Conservation (phyloP, 2,113 vertebrate species). For the Scolopax mira region DNA sequence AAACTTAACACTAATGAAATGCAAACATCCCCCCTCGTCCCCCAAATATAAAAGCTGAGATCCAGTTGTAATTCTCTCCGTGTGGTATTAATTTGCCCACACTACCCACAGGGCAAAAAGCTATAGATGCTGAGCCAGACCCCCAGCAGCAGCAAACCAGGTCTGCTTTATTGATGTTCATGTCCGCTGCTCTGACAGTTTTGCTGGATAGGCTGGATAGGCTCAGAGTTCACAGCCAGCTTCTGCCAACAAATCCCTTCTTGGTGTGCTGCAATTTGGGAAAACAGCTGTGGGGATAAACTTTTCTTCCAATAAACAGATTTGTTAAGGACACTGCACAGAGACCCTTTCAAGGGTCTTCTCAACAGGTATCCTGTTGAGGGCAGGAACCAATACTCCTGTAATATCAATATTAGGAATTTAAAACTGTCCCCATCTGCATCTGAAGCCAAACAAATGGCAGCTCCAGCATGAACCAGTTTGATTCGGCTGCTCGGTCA, state of each 20-base stretch:
- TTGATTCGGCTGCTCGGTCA: not conserved
- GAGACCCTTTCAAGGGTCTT: not conserved
- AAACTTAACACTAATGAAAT: conserved; percentile 48
- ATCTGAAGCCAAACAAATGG: not conserved
- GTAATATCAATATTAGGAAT: not conserved
- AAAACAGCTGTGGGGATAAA: not conserved
- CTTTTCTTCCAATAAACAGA: not conserved
- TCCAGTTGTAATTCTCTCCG: not conserved
- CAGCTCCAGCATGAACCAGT: not conserved
- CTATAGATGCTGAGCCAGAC: not conserved
- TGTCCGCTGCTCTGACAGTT: not conserved
- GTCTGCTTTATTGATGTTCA: not conserved
- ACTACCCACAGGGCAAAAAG: not conserved
- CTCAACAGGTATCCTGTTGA: not conserved
- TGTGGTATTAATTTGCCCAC: not conserved
- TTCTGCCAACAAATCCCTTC: not conserved
- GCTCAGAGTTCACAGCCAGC: not conserved
- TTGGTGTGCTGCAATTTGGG: not conserved
- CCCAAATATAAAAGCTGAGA: not conserved
- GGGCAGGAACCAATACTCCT: not conserved
- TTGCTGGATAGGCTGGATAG: not conserved
- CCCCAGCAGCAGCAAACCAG: not conserved
- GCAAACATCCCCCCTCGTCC: not conserved
- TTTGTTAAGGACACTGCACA: not conserved
- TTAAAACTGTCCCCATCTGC: not conserved